These are phyloP conservation scores for Ornithoptera alexandrae DNA, from an alignment of 2,888 invertebrate species.

Conservation along the genomic window DNA sequence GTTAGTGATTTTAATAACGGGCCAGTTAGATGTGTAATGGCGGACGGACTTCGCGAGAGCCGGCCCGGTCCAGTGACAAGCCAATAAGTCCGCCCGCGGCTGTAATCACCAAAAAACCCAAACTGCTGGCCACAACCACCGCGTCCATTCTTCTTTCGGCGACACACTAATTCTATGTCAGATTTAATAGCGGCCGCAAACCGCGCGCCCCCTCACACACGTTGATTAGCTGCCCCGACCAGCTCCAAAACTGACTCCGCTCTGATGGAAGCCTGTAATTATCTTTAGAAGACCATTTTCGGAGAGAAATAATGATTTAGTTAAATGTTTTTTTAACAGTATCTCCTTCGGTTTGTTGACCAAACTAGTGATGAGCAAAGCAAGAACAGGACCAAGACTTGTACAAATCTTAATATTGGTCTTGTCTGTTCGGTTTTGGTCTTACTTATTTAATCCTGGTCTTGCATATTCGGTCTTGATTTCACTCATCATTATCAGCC, in stretches of 20 bases:
- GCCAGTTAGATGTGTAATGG: conserved; percentile 5
- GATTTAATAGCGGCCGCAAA: conserved; percentile 20
- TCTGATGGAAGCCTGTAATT: conserved; percentile 69
- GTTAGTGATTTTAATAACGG: conserved; percentile 19
- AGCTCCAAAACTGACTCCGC: conserved; percentile 48
- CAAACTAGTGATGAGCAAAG: conserved; percentile 34
- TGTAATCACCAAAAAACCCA: conserved; percentile 13
- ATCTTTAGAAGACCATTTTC: conserved; percentile 73
- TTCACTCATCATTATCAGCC: no score
- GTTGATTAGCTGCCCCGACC: conserved; percentile 63
- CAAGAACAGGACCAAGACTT: no score
- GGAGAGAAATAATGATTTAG: conserved; percentile 73
- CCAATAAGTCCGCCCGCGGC: conserved; percentile 22
- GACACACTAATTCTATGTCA: conserved; percentile 31
- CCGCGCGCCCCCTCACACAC: conserved; percentile 35
- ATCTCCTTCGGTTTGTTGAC: conserved; percentile 73
- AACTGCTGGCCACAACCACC: conserved; percentile 20
- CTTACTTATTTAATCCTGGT: no score
- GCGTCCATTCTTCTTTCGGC: conserved; percentile 22
- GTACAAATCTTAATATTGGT: no score
- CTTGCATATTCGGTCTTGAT: no score
- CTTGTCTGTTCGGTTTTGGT: no score
- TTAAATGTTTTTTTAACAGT: conserved; percentile 72
- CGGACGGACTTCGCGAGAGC: neutral
- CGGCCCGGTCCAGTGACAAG: conserved; percentile 15